Conservation (phyloP, 1,140 invertebrate species). For the Pemphigus obesinymphae region DNA sequence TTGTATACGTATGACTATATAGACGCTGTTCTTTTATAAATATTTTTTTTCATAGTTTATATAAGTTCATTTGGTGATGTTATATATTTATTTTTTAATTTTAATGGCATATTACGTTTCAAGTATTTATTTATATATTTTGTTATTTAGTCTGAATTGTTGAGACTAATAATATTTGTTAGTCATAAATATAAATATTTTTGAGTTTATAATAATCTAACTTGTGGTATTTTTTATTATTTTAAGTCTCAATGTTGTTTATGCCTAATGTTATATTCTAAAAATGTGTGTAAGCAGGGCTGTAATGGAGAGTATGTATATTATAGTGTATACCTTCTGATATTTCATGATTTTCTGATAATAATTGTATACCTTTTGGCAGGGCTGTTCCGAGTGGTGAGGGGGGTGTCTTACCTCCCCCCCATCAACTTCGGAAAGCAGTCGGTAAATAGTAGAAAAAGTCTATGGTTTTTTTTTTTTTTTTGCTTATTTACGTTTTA, state of each 20-base stretch:
- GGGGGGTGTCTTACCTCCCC: too few species aligned
- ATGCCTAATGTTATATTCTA: too few species aligned
- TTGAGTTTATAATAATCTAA: neutral
- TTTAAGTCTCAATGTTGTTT: neutral
- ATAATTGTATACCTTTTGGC: too few species aligned
- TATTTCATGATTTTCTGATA: too few species aligned
- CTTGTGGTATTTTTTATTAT: neutral
- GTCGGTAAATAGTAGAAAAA: too few species aligned
- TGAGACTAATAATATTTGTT: neutral
- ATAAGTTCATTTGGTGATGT: neutral
- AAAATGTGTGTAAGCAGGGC: too few species aligned
- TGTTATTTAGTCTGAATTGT: neutral
- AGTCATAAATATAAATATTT: neutral
- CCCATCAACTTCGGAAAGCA: too few species aligned
- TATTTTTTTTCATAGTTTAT: neutral
- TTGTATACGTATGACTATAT: neutral
- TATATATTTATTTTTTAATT: neutral
- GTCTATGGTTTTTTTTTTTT: too few species aligned
- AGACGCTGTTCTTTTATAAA: neutral
- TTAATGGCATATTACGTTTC: neutral
- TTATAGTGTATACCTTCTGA: too few species aligned
- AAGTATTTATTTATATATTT: neutral
- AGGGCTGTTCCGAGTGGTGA: too few species aligned
- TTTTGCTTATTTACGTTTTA: too few species aligned
- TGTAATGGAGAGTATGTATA: too few species aligned